These are phyloP conservation scores for Ormyrus labotus DNA, from an alignment of 2,888 invertebrate species.

Conservation along the genomic window DNA sequence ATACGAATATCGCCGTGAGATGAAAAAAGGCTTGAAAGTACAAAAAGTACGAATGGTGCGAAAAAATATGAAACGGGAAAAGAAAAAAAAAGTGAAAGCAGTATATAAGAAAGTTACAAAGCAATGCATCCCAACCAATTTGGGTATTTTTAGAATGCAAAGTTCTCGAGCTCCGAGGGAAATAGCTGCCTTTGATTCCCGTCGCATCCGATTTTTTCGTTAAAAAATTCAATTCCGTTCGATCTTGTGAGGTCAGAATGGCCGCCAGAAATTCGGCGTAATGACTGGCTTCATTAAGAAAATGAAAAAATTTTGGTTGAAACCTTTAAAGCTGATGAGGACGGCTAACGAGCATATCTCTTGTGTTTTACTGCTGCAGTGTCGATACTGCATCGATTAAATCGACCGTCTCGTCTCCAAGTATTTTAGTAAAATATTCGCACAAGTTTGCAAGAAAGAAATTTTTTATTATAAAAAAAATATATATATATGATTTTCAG, in stretches of 20 bases:
- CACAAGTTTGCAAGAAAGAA: too few species aligned
- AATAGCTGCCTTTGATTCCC: neutral
- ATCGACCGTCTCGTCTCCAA: slow-evolving; percentile 9
- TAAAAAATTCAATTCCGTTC: slow-evolving; percentile 2
- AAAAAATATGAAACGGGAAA: neutral
- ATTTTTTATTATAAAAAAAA: too few species aligned
- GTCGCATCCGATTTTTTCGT: neutral
- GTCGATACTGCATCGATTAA: slow-evolving; percentile 27
- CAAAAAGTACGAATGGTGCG: neutral
- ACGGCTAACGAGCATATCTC: slow-evolving; percentile 19
- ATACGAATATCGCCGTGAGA: slow-evolving; percentile 35
- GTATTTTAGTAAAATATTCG: too few species aligned
- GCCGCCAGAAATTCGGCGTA: neutral
- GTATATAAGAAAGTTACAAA: slow-evolving; percentile 20
- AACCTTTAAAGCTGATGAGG: slow-evolving; percentile 15
- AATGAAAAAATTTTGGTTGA: neutral
- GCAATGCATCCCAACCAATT: slow-evolving; percentile 53
- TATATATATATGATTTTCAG: too few species aligned
- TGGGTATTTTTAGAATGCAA: slow-evolving; percentile 48
- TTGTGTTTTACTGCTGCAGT: slow-evolving; percentile 28
- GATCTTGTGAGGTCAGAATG: too few species aligned
- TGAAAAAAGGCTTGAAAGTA: slow-evolving; percentile 17
- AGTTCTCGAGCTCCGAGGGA: neutral
- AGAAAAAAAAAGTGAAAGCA: neutral
- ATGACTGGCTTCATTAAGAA: slow-evolving; percentile 7